A percentile compares a stretch with the other conserved stretches of the same genome.
Evolutionary conservation across 1,140 invertebrate species (phyloP).

Genomic region (Danaus plexippus): DNA sequence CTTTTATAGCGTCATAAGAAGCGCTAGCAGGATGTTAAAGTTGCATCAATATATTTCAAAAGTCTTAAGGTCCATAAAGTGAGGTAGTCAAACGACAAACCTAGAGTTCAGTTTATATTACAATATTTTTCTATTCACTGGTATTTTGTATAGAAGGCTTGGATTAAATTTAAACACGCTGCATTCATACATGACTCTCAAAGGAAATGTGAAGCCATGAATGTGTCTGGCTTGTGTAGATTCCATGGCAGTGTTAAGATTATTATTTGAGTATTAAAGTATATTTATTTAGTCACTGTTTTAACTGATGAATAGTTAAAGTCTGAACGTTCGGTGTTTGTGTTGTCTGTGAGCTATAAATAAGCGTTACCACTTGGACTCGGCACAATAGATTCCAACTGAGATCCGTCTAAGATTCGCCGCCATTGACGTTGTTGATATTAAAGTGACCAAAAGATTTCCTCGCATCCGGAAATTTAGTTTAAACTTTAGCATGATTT

Average conservation of each 20-base stretch:
- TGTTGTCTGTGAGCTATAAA: constrained; percentile 8
- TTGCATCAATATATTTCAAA: constrained; percentile 25
- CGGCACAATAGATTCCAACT: constrained; percentile 18
- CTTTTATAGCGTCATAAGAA: neutral
- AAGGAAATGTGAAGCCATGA: too few relatives aligned
- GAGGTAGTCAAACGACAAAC: constrained; percentile 11
- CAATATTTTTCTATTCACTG: constrained; percentile 8
- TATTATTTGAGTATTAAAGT: too few relatives aligned
- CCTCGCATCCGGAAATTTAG: neutral
- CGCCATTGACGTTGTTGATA: constrained; percentile 16
- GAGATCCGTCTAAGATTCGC: constrained; percentile 9
- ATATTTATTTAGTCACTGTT: too few relatives aligned
- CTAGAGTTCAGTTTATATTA: too few relatives aligned
- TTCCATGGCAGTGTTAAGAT: too few relatives aligned
- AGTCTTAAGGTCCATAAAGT: constrained; percentile 16
- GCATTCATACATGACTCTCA: too few relatives aligned
- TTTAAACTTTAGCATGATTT: neutral
- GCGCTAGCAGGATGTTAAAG: constrained; percentile 14
- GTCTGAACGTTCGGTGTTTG: too few relatives aligned
- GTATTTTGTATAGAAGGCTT: too few relatives aligned
- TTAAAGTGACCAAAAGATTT: neutral
- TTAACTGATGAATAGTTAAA: too few relatives aligned
- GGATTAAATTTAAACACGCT: too few relatives aligned
- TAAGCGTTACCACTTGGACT: constrained; percentile 12
- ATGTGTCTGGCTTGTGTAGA: too few relatives aligned